phyloP scores from a whole-genome alignment of 2,113 vertebrate genomes.

The Megalops atlanticus region DNA sequence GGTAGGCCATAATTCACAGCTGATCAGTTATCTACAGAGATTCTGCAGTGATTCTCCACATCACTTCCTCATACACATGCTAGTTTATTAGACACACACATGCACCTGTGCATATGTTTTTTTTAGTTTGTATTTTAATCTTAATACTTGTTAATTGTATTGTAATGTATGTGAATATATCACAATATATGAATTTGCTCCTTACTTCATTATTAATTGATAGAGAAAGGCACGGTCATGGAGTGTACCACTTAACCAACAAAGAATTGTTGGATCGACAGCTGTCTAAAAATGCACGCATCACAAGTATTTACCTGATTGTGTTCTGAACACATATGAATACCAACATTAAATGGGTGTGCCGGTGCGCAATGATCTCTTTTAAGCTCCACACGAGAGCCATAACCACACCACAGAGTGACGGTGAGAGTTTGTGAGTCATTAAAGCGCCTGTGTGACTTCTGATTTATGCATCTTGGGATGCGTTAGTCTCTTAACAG shows the following conservation, averaged over 20 bases:
- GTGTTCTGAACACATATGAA: neutral
- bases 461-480: neutral
- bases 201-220: too few relatives aligned
- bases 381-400: neutral
- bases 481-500: constrained; percentile 11
- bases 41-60: too few relatives aligned
- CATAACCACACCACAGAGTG: neutral
- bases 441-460: neutral
- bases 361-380: neutral
- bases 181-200: too few relatives aligned
- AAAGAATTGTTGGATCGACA: neutral
- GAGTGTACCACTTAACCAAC: too few relatives aligned
- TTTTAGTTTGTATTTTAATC: too few relatives aligned
- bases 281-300: neutral
- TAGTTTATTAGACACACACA: too few relatives aligned
- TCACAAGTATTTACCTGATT: neutral
- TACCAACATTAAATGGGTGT: neutral
- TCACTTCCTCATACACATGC: too few relatives aligned
- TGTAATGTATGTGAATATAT: too few relatives aligned
- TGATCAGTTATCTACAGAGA: too few relatives aligned
- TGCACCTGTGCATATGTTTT: too few relatives aligned
- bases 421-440: neutral
- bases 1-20: neutral
- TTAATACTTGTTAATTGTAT: too few relatives aligned
- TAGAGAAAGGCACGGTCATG: too few relatives aligned